phyloP scores from a whole-genome alignment of 2,797 vertebrate species.

The Melanotaenia boesemani region DNA sequence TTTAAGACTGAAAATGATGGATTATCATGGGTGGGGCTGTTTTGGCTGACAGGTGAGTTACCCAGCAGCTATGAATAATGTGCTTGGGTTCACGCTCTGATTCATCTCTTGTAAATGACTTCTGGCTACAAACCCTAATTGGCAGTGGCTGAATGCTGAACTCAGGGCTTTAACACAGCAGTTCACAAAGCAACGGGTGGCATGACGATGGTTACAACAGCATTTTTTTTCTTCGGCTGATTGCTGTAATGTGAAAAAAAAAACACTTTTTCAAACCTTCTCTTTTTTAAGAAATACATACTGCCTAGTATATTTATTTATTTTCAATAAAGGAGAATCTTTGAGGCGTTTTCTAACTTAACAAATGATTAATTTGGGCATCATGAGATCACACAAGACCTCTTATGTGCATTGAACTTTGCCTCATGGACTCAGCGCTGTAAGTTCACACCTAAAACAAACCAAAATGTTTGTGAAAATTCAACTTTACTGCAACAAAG shows the following conservation, averaged over 20 bases:
- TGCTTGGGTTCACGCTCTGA: not conserved
- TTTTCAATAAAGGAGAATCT: not conserved
- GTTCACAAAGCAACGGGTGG: not conserved
- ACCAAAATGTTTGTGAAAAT: not conserved
- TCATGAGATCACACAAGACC: not conserved
- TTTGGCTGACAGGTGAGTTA: not conserved
- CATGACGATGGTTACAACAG: not conserved
- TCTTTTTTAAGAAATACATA: not conserved
- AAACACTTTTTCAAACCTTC: not conserved
- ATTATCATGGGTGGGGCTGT: not conserved
- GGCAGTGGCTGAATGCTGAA: not conserved
- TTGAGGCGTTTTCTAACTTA: not conserved
- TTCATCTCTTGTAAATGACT: not conserved
- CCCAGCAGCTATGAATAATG: not conserved
- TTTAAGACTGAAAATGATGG: not conserved
- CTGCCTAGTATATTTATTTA: not conserved
- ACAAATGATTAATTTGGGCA: not conserved
- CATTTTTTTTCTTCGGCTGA: not conserved
- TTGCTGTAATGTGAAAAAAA: not conserved
- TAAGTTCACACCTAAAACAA: not conserved
- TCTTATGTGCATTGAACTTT: not conserved
- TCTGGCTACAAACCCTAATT: not conserved
- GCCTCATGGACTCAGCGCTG: not conserved
- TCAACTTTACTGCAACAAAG: not conserved
- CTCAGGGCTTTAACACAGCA: not conserved